Percentiles rank a stretch among this genome's conserved stretches.
These are phyloP conservation scores for Clanis bilineata DNA, from an alignment of 2,888 invertebrate species.

Conservation along the genomic window DNA sequence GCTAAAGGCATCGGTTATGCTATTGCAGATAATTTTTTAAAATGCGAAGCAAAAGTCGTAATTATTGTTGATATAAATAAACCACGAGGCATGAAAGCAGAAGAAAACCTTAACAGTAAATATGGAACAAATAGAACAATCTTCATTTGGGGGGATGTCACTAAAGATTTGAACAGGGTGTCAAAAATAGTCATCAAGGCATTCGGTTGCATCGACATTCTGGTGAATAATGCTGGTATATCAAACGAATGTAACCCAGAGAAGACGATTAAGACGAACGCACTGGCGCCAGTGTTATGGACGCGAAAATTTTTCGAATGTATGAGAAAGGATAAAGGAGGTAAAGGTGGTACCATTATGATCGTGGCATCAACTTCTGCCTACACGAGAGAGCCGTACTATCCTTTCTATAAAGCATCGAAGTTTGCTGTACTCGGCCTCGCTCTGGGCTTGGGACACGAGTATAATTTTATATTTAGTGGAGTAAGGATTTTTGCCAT, in stretches of 20 bases:
- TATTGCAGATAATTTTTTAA: constrained; percentile 61
- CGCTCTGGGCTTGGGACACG: constrained; percentile 61
- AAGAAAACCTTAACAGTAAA: constrained; percentile 53
- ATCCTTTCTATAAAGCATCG: constrained; percentile 30
- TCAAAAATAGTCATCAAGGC: constrained; percentile 42
- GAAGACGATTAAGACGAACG: constrained; percentile 50
- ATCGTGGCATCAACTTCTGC: constrained; percentile 84
- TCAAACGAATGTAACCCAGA: constrained; percentile 33
- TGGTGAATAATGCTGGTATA: constrained; percentile 69
- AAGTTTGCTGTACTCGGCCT: constrained; percentile 71
- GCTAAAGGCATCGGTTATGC: constrained; percentile 73
- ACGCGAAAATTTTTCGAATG: constrained; percentile 75
- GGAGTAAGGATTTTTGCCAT: constrained; percentile 71
- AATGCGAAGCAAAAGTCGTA: constrained; percentile 45
- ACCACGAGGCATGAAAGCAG: constrained; percentile 48
- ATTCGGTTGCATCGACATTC: constrained; percentile 55
- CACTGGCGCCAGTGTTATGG: constrained; percentile 45
- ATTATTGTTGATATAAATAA: constrained; percentile 36
- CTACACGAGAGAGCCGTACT: not conserved
- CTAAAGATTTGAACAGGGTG: constrained; percentile 59
- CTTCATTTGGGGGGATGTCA: constrained; percentile 74
- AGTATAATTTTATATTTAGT: constrained; percentile 57
- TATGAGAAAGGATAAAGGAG: constrained; percentile 76
- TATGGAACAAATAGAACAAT: constrained; percentile 63
- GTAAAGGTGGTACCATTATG: constrained; percentile 82